Evolutionary conservation across 2,888 invertebrate species (phyloP).

Genomic region (Sminthurinus aureus): DNA sequence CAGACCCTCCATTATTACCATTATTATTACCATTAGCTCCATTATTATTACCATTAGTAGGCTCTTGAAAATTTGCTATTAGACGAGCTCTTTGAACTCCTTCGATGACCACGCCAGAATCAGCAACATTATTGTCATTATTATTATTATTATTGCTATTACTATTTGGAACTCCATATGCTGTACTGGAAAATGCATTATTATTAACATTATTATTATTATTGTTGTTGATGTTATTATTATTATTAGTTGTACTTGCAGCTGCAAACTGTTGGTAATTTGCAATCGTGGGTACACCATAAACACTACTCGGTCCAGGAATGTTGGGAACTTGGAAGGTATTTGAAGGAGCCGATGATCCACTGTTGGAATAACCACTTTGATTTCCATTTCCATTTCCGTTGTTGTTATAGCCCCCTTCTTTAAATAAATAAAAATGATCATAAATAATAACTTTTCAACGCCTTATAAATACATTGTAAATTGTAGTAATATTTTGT

Average conservation of each 20-base stretch:
- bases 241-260: too few relatives aligned
- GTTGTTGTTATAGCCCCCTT: too few relatives aligned
- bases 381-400: too few relatives aligned
- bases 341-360: not conserved
- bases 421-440: too few relatives aligned
- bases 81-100: slow-evolving; percentile 47
- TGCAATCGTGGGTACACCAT: slow-evolving; percentile 26
- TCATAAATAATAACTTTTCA: too few relatives aligned
- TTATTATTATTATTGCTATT: not conserved
- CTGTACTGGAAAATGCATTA: not conserved
- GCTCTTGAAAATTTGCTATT: slow-evolving; percentile 47
- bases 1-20: too few relatives aligned
- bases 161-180: slow-evolving; percentile 35
- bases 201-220: not conserved
- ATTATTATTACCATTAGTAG: too few relatives aligned
- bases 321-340: not conserved
- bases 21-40: too few relatives aligned
- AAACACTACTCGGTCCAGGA: not conserved
- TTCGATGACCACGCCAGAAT: slow-evolving; percentile 45
- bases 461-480: too few relatives aligned
- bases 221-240: not conserved
- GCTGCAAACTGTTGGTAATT: not conserved
- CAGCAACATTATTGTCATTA: not conserved
- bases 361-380: not conserved
- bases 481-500: too few relatives aligned